phyloP scores from a whole-genome alignment of 2,113 vertebrate species.

The Pyxicephalus adspersus region DNA sequence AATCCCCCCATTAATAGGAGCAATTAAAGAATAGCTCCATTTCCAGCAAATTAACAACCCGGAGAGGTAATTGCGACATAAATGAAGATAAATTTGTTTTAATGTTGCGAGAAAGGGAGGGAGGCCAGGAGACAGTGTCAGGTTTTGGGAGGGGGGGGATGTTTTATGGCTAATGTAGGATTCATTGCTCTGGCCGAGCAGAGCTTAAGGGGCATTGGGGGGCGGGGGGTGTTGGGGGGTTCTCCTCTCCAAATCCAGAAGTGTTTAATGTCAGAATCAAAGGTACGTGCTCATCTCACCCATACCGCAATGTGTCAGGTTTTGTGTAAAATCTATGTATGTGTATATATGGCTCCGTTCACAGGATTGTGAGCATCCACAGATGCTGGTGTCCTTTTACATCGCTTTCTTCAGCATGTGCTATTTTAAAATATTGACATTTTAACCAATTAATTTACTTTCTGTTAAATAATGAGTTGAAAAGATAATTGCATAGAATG shows the following conservation, averaged over 20 bases:
- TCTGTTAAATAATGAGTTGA: too few species aligned
- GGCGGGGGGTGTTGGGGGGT: constrained; percentile 54
- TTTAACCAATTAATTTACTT: too few species aligned
- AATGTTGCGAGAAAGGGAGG: constrained; percentile 65
- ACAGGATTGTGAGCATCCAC: too few species aligned
- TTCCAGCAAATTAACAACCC: constrained; percentile 75
- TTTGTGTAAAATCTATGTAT: too few species aligned
- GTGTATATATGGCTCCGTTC: too few species aligned
- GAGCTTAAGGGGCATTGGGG: constrained; percentile 38
- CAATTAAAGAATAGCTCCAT: constrained; percentile 86
- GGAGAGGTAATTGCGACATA: constrained; percentile 69
- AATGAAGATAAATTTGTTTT: constrained; percentile 74
- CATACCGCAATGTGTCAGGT: background rate
- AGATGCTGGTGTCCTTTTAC: too few species aligned
- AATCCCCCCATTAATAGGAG: constrained; percentile 78
- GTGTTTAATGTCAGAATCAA: background rate
- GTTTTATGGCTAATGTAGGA: constrained; percentile 45
- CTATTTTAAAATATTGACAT: too few species aligned
- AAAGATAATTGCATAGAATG: too few species aligned
- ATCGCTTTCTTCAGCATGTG: too few species aligned
- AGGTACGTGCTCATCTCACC: background rate
- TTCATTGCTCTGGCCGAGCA: constrained; percentile 52
- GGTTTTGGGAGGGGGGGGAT: constrained; percentile 59
- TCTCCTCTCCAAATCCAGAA: background rate
- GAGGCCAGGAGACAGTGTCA: constrained; percentile 62